phyloP scores from a whole-genome alignment of 2,888 invertebrate species.

The Ormyrus rosae region DNA sequence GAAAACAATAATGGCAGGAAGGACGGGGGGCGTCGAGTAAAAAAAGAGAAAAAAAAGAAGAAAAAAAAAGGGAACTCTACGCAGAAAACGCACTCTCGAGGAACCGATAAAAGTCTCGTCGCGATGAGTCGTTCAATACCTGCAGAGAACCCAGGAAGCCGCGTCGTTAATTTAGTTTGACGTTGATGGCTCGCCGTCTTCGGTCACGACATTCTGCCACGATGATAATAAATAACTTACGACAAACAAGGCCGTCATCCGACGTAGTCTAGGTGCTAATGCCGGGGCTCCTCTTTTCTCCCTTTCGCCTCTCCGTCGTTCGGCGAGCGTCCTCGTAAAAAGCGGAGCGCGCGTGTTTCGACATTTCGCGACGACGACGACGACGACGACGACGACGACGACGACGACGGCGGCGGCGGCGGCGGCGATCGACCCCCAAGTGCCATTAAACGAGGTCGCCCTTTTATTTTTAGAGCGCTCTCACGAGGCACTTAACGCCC shows the following conservation, averaged over 20 bases:
- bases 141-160: conserved; percentile 69
- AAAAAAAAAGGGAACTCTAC: background rate
- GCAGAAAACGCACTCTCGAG: conserved; percentile 33
- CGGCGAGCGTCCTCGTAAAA: conserved; percentile 47
- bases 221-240: conserved; percentile 63
- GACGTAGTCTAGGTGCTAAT: conserved; percentile 53
- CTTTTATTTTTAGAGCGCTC: conserved; percentile 52
- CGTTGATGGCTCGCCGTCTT: conserved; percentile 71
- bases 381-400: too few relatives aligned
- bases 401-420: background rate
- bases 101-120: conserved; percentile 49
- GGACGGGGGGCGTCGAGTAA: background rate
- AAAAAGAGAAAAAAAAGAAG: background rate
- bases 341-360: conserved; percentile 28
- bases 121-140: conserved; percentile 51
- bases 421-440: conserved; percentile 49
- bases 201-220: conserved; percentile 65
- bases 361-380: conserved; percentile 23
- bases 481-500: conserved; percentile 25
- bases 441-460: conserved; percentile 51
- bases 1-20: conserved; percentile 1
- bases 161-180: conserved; percentile 72
- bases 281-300: conserved; percentile 20
- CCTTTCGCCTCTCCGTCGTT: conserved; percentile 7
- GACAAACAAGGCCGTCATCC: conserved; percentile 60